phyloP scores from a whole-genome alignment of 1,140 invertebrate species.

The Papilio polytes region DNA sequence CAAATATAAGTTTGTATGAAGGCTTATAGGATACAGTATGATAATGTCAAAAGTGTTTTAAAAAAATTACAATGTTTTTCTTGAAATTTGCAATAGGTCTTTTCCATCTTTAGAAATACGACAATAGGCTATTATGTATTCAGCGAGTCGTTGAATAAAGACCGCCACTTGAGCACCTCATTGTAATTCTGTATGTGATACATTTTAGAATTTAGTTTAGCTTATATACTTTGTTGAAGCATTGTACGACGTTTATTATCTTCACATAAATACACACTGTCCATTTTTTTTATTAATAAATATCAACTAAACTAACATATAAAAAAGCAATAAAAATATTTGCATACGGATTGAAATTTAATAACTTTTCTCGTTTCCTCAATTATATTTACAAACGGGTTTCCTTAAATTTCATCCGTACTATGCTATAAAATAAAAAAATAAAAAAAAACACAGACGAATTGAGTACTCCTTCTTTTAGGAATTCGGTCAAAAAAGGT shows the following conservation, averaged over 20 bases:
- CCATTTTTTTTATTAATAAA: not conserved
- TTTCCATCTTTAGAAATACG: not conserved
- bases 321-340: not conserved
- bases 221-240: not conserved
- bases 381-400: not conserved
- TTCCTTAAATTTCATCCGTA: not conserved
- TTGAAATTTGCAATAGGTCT: not conserved
- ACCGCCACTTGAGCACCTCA: not conserved
- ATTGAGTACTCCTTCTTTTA: too few relatives aligned
- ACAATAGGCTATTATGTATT: constrained; percentile 13
- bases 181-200: not conserved
- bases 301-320: not conserved
- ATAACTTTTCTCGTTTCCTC: not conserved
- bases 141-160: not conserved
- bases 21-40: too few relatives aligned
- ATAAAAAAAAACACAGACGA: too few relatives aligned
- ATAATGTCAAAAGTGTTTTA: too few relatives aligned
- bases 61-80: not conserved
- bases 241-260: not conserved
- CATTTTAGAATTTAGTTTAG: not conserved
- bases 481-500: too few relatives aligned
- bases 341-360: not conserved
- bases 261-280: not conserved
- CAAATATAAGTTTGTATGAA: too few relatives aligned
- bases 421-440: constrained; percentile 7